phyloP scores from a whole-genome alignment of 2,113 vertebrate species.

The Pomatorhinus ruficollis region DNA sequence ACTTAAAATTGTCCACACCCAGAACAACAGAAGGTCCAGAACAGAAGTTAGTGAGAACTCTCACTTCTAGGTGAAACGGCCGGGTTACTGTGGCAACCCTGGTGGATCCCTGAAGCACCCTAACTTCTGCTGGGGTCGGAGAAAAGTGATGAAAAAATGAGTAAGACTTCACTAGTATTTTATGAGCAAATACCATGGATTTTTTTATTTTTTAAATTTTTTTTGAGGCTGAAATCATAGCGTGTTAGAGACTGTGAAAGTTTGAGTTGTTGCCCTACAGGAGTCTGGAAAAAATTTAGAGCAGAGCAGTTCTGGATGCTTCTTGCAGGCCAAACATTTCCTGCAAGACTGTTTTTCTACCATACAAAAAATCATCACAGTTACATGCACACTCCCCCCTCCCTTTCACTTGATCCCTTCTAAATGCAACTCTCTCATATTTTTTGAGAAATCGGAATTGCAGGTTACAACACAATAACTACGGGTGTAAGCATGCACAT shows the following conservation, averaged over 20 bases:
- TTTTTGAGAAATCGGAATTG: not conserved
- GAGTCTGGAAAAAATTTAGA: not conserved
- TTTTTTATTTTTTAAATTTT: not conserved
- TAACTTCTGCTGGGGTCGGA: not conserved
- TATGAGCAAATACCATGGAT: not conserved
- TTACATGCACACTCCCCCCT: fast-evolving
- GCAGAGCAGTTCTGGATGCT: not conserved
- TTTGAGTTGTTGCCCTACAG: not conserved
- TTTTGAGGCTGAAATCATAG: not conserved
- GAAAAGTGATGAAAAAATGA: not conserved
- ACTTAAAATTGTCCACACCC: not conserved
- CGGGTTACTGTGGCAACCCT: not conserved
- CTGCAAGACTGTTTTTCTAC: not conserved
- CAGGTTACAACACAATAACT: not conserved
- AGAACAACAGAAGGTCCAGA: not conserved
- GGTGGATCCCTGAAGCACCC: not conserved
- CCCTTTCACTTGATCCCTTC: not conserved
- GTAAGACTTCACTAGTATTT: not conserved
- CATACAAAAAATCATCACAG: not conserved
- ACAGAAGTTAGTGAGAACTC: not conserved
- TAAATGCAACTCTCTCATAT: not conserved
- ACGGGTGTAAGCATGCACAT: not conserved
- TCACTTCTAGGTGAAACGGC: not conserved
- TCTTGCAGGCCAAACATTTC: not conserved
- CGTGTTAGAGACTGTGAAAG: not conserved